Base-by-base conservation (phyloP, 1,140 invertebrate species). In the Batillaria attramentaria region DNA sequence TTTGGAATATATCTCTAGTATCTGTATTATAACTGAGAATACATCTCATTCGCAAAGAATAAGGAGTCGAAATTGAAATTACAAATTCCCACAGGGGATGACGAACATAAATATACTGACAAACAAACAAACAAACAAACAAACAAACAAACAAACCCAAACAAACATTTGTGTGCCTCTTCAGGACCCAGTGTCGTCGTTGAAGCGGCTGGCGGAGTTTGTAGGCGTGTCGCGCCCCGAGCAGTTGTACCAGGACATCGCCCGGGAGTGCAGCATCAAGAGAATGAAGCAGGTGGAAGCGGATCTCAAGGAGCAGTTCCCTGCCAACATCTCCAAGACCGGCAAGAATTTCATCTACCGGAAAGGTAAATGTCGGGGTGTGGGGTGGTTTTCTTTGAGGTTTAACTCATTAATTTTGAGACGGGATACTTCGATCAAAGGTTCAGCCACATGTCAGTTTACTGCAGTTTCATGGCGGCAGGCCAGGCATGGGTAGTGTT, bases 241-340 rank as follows among this genome's bases (percentile, higher is more conserved):
- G 3, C 65, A 76, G 31, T 66, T 85, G 8, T n/a, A 84, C 8
- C 41, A 73, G 24, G 62, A 69, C 5, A 72, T 86, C 1, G 78
- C 81, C 54, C 79, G 80, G 33, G 66, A 80, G 33, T 86, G 85
- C 75, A 76, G 74, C 3, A 84, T 86, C 78, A 77, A 69, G 18
- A 81, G 78, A 37, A 84, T 86, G 75, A 84, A 83, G 74, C 76
- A 81, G 35, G 78, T 81, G 28, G 84, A 86, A 46, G 69, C 79
- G 18, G 31, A 41, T n/a, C 35, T 76, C 3, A 79, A 84, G 81
- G 60, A 83, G n/a, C 68, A 72, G 24, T 43, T 28, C 35, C 66
- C 66, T 2, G 54, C 42, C 54, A 75, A 75, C 57, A 43, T 70
- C 13, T 78, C 77, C 10, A 70, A 78, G 68, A 70, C 66, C 1